phyloP scores from a whole-genome alignment of 2,888 invertebrate genomes.

The Portevinia maculata region DNA sequence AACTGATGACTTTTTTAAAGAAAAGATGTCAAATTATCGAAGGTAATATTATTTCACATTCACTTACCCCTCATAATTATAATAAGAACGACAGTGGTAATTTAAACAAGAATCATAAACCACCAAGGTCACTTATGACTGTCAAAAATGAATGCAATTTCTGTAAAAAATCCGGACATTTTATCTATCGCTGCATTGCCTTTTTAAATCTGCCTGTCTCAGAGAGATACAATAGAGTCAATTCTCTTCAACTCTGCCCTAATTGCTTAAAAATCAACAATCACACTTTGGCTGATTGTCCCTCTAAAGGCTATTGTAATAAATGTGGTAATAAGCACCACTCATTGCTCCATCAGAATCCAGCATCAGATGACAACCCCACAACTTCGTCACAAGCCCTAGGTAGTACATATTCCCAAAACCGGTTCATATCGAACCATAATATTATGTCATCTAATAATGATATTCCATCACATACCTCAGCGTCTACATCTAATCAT shows the following conservation, averaged over 20 bases:
- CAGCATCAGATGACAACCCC: not conserved
- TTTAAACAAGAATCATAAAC: constrained; percentile 34
- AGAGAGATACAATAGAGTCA: constrained; percentile 18
- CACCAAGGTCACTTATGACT: constrained; percentile 15
- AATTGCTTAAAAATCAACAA: constrained; percentile 20
- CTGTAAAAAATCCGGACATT: constrained; percentile 34
- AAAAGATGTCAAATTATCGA: too few species aligned
- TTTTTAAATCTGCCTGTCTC: constrained; percentile 42
- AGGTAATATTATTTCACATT: constrained; percentile 44
- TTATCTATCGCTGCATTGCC: constrained; percentile 43
- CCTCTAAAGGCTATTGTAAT: constrained; percentile 13
- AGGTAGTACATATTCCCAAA: constrained; percentile 18
- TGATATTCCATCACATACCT: not conserved
- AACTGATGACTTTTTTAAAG: constrained; percentile 46
- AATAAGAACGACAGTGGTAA: constrained; percentile 22
- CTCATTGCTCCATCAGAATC: constrained; percentile 44
- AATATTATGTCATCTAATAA: constrained; percentile 4
- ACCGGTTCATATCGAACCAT: not conserved
- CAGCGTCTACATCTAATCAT: constrained; percentile 2
- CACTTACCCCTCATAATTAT: constrained; percentile 2
- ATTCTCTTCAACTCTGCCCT: constrained; percentile 19
- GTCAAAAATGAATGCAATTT: constrained; percentile 45
- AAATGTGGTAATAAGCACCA: constrained; percentile 47
- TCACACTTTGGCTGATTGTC: constrained; percentile 11
- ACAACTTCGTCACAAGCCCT: not conserved